phyloP scores from a whole-genome alignment of 2,113 vertebrate genomes.

The Echinops telfairi region DNA sequence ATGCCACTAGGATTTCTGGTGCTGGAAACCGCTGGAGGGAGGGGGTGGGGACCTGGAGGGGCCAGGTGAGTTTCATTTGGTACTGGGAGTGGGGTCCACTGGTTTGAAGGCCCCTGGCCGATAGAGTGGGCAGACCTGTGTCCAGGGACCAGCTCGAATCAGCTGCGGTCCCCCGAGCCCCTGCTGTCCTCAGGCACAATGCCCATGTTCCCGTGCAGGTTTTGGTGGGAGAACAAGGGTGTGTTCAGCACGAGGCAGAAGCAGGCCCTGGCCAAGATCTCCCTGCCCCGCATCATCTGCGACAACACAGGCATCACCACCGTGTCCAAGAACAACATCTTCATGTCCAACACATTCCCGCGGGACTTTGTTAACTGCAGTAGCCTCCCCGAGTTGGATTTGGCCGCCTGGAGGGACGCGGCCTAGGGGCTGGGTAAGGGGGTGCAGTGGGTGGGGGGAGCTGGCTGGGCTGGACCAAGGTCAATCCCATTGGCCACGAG shows the following conservation, averaged over 20 bases:
- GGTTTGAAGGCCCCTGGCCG: background rate
- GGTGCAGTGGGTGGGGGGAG: background rate
- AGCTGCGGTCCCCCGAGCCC: fast-evolving
- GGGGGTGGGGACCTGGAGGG: background rate
- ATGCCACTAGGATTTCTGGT: no score
- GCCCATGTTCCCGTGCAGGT: slow-evolving; percentile 77
- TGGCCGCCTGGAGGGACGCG: slow-evolving; percentile 77
- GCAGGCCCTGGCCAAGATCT: slow-evolving; percentile 84
- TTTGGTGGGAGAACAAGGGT: slow-evolving; percentile 91
- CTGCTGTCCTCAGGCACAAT: background rate
- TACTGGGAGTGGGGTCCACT: background rate
- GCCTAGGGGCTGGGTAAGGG: slow-evolving; percentile 63
- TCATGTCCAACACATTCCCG: slow-evolving; percentile 81
- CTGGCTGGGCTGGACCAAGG: background rate
- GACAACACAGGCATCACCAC: slow-evolving; percentile 91
- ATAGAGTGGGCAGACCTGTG: fast-evolving
- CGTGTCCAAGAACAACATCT: slow-evolving; percentile 90
- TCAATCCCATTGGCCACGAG: background rate
- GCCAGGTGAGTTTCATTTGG: background rate
- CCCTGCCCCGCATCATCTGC: slow-evolving; percentile 92
- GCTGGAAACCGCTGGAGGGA: background rate
- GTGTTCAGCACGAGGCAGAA: slow-evolving; percentile 89
- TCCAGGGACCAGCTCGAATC: background rate
- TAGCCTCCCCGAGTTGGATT: slow-evolving; percentile 52
- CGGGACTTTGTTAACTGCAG: slow-evolving; percentile 80